Conservation (phyloP, 1,140 invertebrate genomes). For the Leptopilina clavipes region DNA sequence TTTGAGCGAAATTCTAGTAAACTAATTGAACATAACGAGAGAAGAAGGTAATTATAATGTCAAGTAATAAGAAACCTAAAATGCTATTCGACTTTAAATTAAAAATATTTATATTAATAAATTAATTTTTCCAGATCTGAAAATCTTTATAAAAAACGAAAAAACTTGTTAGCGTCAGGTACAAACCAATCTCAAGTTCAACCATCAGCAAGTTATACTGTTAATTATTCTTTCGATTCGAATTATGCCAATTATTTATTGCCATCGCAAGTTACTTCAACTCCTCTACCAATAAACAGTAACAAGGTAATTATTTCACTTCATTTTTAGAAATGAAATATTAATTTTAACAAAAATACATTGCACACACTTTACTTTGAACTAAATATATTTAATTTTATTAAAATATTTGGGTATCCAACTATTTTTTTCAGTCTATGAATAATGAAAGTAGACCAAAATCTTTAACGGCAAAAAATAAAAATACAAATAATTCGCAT, state of each 20-base stretch:
- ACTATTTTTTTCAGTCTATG: background rate
- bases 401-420: too few relatives aligned
- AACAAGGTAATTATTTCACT: background rate
- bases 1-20: background rate
- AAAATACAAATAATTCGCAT: background rate
- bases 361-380: too few relatives aligned
- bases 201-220: constrained; percentile 16
- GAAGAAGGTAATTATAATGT: background rate
- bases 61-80: background rate
- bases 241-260: constrained; percentile 33
- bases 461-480: background rate
- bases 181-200: background rate
- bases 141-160: background rate
- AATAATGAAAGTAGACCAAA: background rate
- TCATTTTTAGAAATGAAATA: background rate
- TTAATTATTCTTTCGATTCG: constrained; percentile 44
- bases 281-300: background rate
- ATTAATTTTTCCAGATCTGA: background rate
- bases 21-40: background rate
- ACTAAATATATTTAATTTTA: too few relatives aligned
- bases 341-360: too few relatives aligned
- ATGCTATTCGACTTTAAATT: background rate
- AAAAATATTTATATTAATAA: background rate
- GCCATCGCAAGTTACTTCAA: constrained; percentile 23
- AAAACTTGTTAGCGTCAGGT: constrained; percentile 3